These are phyloP conservation scores for Brachionus calyciflorus DNA, from an alignment of 1,140 invertebrate species.

Conservation along the genomic window DNA sequence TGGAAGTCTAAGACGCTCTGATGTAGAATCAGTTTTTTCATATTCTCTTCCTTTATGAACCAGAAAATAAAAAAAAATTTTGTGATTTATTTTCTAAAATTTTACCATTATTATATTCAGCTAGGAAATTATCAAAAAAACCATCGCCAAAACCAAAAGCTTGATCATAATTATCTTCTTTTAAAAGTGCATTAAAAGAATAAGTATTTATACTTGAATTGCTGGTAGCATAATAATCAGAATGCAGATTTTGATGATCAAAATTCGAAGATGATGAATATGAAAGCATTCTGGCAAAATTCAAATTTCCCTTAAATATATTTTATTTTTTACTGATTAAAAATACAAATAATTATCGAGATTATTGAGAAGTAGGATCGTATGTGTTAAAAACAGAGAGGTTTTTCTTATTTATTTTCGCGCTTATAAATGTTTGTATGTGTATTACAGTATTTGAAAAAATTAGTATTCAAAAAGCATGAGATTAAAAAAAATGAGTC, in stretches of 20 bases:
- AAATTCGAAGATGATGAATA: not conserved
- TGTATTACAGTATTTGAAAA: not conserved
- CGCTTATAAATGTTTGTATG: not conserved
- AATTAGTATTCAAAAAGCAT: not conserved
- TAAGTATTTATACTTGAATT: not conserved
- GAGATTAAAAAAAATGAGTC: slow-evolving; percentile 3
- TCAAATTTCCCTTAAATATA: too few species aligned
- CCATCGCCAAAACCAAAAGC: not conserved
- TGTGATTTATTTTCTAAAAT: not conserved
- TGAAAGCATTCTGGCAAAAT: not conserved
- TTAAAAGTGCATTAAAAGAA: not conserved
- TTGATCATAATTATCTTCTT: slow-evolving; percentile 20
- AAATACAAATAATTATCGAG: not conserved
- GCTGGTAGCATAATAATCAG: not conserved
- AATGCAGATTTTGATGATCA: not conserved
- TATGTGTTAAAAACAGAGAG: not conserved
- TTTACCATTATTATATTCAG: slow-evolving; percentile 24
- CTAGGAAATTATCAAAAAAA: slow-evolving; percentile 3
- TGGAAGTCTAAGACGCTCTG: too few species aligned
- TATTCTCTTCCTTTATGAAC: not conserved
- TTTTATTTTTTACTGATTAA: not conserved
- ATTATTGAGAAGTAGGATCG: not conserved
- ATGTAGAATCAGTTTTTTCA: not conserved
- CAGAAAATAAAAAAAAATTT: not conserved
- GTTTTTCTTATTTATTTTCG: not conserved